These are phyloP conservation scores for Alcedo atthis DNA, from an alignment of 2,797 vertebrate species.

Conservation along the genomic window DNA sequence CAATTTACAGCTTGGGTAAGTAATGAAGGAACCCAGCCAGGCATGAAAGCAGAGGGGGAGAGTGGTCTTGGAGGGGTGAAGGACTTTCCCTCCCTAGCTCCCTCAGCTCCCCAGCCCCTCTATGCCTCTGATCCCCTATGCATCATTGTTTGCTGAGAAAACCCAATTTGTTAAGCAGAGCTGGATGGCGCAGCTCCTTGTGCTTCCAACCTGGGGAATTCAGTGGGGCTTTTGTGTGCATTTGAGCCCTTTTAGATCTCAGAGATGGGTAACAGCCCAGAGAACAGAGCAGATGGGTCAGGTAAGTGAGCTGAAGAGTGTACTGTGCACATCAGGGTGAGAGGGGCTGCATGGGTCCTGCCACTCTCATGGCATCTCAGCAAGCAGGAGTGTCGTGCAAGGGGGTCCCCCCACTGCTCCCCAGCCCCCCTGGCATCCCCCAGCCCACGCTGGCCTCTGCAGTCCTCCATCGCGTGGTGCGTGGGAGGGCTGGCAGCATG, in stretches of 20 bases:
- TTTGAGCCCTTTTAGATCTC: not conserved
- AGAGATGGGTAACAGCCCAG: fast-evolving
- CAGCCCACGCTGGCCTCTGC: not conserved
- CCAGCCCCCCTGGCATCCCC: not conserved
- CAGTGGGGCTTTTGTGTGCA: not conserved
- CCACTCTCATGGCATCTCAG: fast-evolving
- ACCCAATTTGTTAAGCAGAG: not conserved
- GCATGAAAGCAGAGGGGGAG: slow-evolving; percentile 10
- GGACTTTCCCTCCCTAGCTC: not conserved
- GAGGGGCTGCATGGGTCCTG: fast-evolving
- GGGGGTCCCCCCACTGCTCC: fast-evolving
- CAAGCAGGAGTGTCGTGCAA: not conserved
- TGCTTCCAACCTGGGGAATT: fast-evolving
- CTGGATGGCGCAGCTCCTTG: not conserved
- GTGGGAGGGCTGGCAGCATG: slow-evolving; percentile 31
- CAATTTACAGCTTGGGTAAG: slow-evolving; percentile 69
- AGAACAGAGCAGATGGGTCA: not conserved
- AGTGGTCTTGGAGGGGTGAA: not conserved
- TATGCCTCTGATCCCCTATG: not conserved
- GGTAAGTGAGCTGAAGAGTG: not conserved
- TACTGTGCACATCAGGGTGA: not conserved
- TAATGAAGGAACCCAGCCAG: slow-evolving; percentile 33
- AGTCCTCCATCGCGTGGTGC: not conserved
- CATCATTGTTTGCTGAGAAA: not conserved
- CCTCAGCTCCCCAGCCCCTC: fast-evolving